Base-by-base conservation (phyloP, 2,113 vertebrate species). In the Semnornis frantzii region DNA sequence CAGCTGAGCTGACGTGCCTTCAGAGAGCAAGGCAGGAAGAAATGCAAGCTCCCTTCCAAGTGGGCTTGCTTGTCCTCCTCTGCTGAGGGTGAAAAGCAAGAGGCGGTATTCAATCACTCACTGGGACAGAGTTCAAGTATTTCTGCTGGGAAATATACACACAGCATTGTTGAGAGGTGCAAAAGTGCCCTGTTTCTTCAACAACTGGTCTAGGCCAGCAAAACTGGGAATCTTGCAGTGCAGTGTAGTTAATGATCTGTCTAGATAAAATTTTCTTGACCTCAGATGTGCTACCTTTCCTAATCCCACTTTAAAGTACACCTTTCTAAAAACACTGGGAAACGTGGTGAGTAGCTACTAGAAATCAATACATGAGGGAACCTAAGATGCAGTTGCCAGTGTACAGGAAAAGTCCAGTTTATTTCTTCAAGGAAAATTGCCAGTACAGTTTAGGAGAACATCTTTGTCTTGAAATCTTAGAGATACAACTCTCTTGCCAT, bases 221-320 rank as follows among this genome's bases (percentile, higher is more conserved):
- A 62, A 75, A 87, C 80, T 71, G 71, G 90, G 93, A 48, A 75
- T 59, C 72, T 55, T 80, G 48, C 18, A 57, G 55, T 42, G 37
- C 63, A 63, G 70, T 71, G 27, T 15, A 75, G 70, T 52, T 74
- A 82, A 76, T 68, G 69, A 90, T 82, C 75, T 86, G 59, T 72
- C 62, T 79, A 80, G 77, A n/a, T 73, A 82, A 75, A 89, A 92
- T 80, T 68, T 92, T 80, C 74, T 64, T 93, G 92, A 81, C 37
- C 69, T 90, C 54, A 79, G n/a, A 80, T 57, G 12, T 63, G 33
- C 75, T 73, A 20, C 34, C 66, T 75, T 89, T 85, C 59, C 82
- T 75, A 87, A 89, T 76, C 37, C 15, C 55, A 14, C 27, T 85
- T 80, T 82, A 82, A 88, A 95, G 85, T 39, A 39, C 24, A 69